Percentiles rank a stretch among this genome's conserved stretches.
phyloP scores from a whole-genome alignment of 2,888 invertebrate genomes.

The Nesidiocoris tenuis region DNA sequence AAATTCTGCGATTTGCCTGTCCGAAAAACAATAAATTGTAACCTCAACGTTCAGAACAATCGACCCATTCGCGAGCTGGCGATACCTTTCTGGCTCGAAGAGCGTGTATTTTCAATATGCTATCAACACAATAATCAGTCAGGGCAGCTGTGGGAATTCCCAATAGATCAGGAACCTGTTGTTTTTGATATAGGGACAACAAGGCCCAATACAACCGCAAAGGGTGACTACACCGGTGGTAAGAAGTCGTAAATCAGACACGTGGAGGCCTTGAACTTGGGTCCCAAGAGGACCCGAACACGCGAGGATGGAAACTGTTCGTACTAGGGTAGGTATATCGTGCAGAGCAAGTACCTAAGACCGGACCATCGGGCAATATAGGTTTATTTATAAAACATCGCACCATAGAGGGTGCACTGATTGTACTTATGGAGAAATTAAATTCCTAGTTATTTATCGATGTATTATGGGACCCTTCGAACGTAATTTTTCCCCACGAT shows the following conservation, averaged over 20 bases:
- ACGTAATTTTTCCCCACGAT: constrained; percentile 11
- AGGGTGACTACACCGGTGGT: not conserved
- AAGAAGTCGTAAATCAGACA: constrained; percentile 21
- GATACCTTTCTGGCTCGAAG: no score
- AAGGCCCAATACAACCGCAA: not conserved
- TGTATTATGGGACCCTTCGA: not conserved
- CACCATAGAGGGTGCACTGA: constrained; percentile 9
- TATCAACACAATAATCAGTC: not conserved
- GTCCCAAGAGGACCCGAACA: not conserved
- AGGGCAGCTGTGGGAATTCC: not conserved
- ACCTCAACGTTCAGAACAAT: no score
- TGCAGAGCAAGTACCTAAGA: not conserved
- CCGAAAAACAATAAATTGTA: no score
- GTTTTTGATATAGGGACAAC: not conserved
- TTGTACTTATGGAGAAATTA: constrained; percentile 34
- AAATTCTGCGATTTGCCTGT: no score
- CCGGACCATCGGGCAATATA: constrained; percentile 2
- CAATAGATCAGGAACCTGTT: not conserved
- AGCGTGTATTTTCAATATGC: no score
- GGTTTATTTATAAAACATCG: constrained; percentile 26
- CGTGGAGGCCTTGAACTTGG: not conserved
- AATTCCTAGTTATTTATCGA: constrained; percentile 32
- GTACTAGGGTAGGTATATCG: not conserved
- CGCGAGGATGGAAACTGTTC: not conserved
- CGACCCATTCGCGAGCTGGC: no score